Base-by-base conservation (phyloP, 2,888 invertebrate species). In the Hemaris fuciformis region DNA sequence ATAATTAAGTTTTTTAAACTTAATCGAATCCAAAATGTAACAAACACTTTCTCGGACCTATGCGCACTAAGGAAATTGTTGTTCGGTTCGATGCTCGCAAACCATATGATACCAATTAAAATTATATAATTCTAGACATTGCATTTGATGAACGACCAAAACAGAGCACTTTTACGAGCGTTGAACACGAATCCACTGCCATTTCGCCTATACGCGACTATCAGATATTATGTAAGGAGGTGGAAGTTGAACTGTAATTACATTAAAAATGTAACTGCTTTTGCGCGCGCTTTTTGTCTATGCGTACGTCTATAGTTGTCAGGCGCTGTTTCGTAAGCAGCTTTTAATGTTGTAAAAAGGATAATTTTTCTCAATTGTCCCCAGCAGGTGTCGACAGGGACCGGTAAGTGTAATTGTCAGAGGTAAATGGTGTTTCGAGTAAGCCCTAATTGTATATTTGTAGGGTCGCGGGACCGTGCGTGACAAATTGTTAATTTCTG, bases 91-190 rank as follows among this genome's bases (percentile, higher is more conserved):
- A 73, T 83, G 80, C 84, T 87, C 87, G 88, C 86, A 73, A 74
- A 71, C 67, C 68, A 66, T 65, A 65, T 68, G 71, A 74, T 75
- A 67, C 76, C 83, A 85, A 85, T 85, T 86, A 87, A 75, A 75
- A 77, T 85, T 82, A 83, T 80, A 82, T 80, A 86, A 87, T 76
- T 75, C 72, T 64, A 72, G 67, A 63, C 70, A 71, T 73, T 66
- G 66, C 69, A 66, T 62, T 73, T 81, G 81, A 83, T 80, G 71
- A 66, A 85, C 69, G 80, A 79, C 76, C 77, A 80, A 83, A 85
- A 81, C 81, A 83, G 74, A 57, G 27, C 66, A 68, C 70, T 71
- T 83, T 84, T 78, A 84, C 66, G 81, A 77, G 65, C 73, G 42
- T 42, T 59, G 41, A 72, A 72, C 83, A 83, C 79, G 82, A 79